Conservation (phyloP, 2,888 invertebrate genomes). For the Nyleta sp. region DNA sequence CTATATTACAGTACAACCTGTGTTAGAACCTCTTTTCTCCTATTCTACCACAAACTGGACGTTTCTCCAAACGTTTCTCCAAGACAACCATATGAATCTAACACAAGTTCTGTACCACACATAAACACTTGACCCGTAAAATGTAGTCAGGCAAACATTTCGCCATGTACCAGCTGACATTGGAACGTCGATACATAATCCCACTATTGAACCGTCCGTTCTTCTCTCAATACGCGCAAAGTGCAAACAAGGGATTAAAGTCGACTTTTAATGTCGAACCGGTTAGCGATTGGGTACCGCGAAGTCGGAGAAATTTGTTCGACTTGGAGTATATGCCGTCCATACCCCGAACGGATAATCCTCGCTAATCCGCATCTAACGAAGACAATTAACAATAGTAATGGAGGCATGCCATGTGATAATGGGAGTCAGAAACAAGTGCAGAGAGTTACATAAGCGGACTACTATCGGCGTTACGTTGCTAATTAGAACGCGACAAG, state of each 20-base stretch:
- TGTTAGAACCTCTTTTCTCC: too few relatives aligned
- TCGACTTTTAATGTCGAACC: neutral
- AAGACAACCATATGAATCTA: too few relatives aligned
- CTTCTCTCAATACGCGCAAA: neutral
- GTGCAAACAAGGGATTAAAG: slow-evolving; percentile 14
- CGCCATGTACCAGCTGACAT: too few relatives aligned
- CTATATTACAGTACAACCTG: too few relatives aligned
- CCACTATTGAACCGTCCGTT: too few relatives aligned
- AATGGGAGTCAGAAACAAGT: slow-evolving; percentile 34
- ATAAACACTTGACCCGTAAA: too few relatives aligned
- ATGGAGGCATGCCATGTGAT: slow-evolving; percentile 33
- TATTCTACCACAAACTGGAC: too few relatives aligned
- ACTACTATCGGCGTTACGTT: neutral
- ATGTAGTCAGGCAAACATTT: too few relatives aligned
- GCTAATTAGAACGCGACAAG: slow-evolving; percentile 16
- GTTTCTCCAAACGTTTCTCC: too few relatives aligned
- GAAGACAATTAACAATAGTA: slow-evolving; percentile 22
- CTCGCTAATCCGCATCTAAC: neutral
- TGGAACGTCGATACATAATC: too few relatives aligned
- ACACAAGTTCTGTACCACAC: too few relatives aligned
- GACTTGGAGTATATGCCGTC: neutral
- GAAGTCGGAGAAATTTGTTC: too few relatives aligned
- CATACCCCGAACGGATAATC: neutral
- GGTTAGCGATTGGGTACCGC: neutral
- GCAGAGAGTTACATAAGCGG: slow-evolving; percentile 34